phyloP scores from a whole-genome alignment of 2,797 vertebrate species.

The Diceros bicornis region DNA sequence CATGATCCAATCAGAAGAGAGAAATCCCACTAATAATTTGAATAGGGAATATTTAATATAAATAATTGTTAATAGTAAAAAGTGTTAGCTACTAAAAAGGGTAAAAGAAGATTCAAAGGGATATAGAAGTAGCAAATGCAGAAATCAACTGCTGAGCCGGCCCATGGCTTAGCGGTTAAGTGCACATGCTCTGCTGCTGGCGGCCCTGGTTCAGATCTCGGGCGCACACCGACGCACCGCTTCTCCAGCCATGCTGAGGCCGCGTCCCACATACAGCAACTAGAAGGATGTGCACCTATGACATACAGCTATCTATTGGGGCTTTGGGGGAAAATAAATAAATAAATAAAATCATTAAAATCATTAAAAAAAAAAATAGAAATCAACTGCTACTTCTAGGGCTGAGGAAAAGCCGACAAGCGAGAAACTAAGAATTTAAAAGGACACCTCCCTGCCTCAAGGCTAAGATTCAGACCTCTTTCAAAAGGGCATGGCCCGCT shows the following conservation, averaged over 20 bases:
- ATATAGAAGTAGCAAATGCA: background rate
- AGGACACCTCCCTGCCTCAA: background rate
- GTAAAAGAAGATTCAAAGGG: background rate
- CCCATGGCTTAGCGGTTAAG: too few relatives aligned
- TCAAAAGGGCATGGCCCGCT: background rate
- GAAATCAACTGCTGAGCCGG: background rate
- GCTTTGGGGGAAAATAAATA: too few relatives aligned
- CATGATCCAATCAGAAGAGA: background rate
- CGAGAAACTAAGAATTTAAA: background rate
- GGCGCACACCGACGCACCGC: too few relatives aligned
- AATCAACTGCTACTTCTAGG: background rate
- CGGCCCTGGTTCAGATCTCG: too few relatives aligned
- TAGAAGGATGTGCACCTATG: too few relatives aligned
- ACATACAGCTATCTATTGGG: too few relatives aligned
- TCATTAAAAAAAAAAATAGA: background rate
- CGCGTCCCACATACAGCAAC: too few relatives aligned
- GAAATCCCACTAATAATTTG: background rate
- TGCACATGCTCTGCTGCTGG: too few relatives aligned
- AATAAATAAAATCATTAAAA: too few relatives aligned
- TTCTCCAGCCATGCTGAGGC: too few relatives aligned
- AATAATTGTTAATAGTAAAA: slow-evolving; percentile 20
- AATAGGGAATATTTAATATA: background rate
- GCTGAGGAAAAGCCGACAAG: background rate
- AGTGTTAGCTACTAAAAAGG: background rate
- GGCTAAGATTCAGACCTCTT: background rate